Base-by-base conservation (phyloP, 2,113 vertebrate genomes). In the Peromyscus californicus region DNA sequence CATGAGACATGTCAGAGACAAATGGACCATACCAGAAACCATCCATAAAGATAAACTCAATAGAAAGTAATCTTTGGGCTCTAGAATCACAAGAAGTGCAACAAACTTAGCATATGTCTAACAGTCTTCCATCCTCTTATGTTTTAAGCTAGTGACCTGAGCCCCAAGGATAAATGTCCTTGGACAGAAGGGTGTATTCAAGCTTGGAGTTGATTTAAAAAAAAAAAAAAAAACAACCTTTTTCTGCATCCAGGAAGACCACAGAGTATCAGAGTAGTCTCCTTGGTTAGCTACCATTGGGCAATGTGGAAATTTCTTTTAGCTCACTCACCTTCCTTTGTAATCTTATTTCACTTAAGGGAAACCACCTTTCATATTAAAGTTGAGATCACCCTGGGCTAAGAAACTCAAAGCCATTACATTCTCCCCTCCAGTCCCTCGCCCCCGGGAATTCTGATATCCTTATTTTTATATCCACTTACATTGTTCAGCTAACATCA, bases 1-100 rank as follows among this genome's bases (percentile, higher is more conserved):
- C n/a, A 93, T 8, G 13, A 98, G 51, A 96, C 79, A 90, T 92
- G 89, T 90, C 86, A 92, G 76, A 90, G 82, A 70, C n/a, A 57
- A 79, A 91, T 11, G 33, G 61, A 33, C 5, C 89, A 89, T 33
- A 74, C 31, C 33, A 59, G n/a, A 63, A 89, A 89, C 45, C 21
- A 67, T 31, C 75, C 89, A 65, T 86, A 95, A 96, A 90, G 48
- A 65, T 3, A n/a, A 2, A 91, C 9, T 31, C 54, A 93, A 51
- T 0, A 91, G 19, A 88, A 94, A 96, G 70, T 3, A 9, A 36
- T 84, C 69, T 75, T 63, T 75, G 57, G 33, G 89, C 57, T 76
- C 72, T 45, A 84, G 36, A 76, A 7, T 63, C 8, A 29, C 29
- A 33, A 89, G 13, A 63, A 67, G 84, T n/a, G 85, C 63, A 69